Conservation (phyloP, 2,888 invertebrate genomes). For the Muschampia plurimacula region DNA sequence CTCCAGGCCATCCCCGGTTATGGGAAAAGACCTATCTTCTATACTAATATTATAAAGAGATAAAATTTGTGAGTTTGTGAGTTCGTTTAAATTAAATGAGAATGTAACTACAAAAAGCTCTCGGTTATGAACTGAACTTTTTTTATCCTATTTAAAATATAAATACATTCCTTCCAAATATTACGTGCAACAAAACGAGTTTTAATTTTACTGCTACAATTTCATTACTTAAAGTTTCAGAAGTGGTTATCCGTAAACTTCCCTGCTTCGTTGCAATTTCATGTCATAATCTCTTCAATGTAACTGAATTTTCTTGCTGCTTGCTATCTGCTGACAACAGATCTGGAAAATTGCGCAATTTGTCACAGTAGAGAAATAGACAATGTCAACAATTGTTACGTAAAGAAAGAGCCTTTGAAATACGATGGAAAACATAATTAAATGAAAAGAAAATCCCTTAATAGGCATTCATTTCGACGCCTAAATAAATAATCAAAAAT, state of each 20-base stretch:
- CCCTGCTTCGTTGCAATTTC: slow-evolving; percentile 36
- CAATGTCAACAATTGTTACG: slow-evolving; percentile 32
- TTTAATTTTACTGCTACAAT: slow-evolving; percentile 22
- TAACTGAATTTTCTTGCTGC: slow-evolving; percentile 38
- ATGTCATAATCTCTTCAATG: slow-evolving; percentile 38
- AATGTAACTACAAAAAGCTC: not conserved
- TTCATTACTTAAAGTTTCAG: slow-evolving; percentile 33
- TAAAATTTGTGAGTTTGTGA: too few species aligned
- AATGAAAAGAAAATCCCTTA: slow-evolving; percentile 29
- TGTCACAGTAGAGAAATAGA: slow-evolving; percentile 30
- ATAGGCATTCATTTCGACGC: slow-evolving; percentile 27
- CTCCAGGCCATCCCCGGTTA: too few species aligned
- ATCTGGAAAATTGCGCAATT: slow-evolving; percentile 38
- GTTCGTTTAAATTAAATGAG: not conserved
- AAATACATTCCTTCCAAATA: too few species aligned
- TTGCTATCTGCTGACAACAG: slow-evolving; percentile 35
- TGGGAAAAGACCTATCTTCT: not conserved
- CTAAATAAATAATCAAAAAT: slow-evolving; percentile 37
- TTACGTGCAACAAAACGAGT: slow-evolving; percentile 1
- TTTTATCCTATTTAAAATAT: too few species aligned
- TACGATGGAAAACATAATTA: slow-evolving; percentile 19
- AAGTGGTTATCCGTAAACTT: slow-evolving; percentile 32
- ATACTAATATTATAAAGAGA: too few species aligned
- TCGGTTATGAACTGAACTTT: too few species aligned
- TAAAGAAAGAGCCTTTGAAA: slow-evolving; percentile 21